phyloP scores from a whole-genome alignment of 2,797 vertebrate species.

The Linurgus olivaceus region DNA sequence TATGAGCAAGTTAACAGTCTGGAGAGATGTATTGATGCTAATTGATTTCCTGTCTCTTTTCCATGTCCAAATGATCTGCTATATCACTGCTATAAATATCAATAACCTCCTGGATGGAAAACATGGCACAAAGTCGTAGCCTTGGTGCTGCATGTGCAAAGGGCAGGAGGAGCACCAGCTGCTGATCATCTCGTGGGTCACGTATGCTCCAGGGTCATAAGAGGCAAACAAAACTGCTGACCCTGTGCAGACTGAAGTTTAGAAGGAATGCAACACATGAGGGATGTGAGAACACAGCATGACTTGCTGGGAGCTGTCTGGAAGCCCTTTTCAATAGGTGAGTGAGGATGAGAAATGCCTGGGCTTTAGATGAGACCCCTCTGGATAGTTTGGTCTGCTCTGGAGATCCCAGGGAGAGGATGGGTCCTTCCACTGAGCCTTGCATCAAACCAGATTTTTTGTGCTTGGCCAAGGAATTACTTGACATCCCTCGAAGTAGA shows the following conservation, averaged over 20 bases:
- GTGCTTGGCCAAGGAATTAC: neutral
- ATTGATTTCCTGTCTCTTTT: constrained; percentile 46
- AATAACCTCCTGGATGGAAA: neutral
- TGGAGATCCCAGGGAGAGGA: neutral
- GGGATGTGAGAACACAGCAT: neutral
- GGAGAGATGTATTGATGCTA: neutral
- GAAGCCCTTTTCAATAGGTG: neutral
- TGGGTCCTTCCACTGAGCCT: neutral
- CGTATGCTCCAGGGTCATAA: neutral
- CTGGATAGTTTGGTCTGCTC: neutral
- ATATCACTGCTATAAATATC: constrained; percentile 37
- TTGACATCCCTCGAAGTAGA: neutral
- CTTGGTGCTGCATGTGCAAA: neutral
- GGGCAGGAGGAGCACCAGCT: neutral
- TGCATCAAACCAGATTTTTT: neutral
- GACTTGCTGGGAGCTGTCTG: neutral
- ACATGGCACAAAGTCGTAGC: neutral
- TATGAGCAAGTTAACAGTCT: neutral
- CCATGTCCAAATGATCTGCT: constrained; percentile 40
- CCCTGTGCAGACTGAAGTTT: neutral
- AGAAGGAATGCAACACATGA: neutral
- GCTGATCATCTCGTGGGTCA: neutral
- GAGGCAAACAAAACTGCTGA: neutral
- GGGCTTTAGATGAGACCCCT: neutral
- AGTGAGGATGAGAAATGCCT: neutral